Evolutionary conservation across 2,113 vertebrate genomes (phyloP).

Genomic region (Corydoras maculifer): DNA sequence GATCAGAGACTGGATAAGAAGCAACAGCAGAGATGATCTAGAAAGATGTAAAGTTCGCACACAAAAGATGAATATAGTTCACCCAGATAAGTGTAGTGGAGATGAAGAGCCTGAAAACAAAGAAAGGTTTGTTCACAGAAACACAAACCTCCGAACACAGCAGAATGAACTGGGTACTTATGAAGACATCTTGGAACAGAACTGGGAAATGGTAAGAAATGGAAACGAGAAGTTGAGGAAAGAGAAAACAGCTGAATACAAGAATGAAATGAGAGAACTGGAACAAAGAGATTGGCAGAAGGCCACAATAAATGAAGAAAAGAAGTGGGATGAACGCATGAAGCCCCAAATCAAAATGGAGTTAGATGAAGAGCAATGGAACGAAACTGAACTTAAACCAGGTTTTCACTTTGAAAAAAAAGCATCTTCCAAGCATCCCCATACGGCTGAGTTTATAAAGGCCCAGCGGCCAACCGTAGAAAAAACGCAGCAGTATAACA

Average conservation of each 20-base stretch:
- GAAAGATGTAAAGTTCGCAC: constrained; percentile 44
- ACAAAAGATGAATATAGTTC: constrained; percentile 20
- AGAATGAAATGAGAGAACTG: background rate
- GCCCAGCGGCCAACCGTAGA: background rate
- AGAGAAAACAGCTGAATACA: constrained; percentile 9
- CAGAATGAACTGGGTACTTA: background rate
- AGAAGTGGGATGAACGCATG: constrained; percentile 47
- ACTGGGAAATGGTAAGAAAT: background rate
- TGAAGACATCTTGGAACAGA: background rate
- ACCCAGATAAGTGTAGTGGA: constrained; percentile 20
- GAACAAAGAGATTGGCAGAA: constrained; percentile 2
- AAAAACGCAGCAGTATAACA: background rate
- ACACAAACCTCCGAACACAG: constrained; percentile 32
- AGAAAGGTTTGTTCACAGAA: constrained; percentile 58
- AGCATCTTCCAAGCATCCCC: constrained; percentile 1
- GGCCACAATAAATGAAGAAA: constrained; percentile 4
- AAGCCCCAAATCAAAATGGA: background rate
- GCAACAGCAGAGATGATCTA: background rate
- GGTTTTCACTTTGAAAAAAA: constrained; percentile 1
- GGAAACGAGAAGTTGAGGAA: constrained; percentile 37
- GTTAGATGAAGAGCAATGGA: constrained; percentile 30
- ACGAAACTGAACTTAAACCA: constrained; percentile 5
- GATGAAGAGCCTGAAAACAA: constrained; percentile 35
- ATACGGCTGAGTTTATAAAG: background rate
- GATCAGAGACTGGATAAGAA: constrained; percentile 4